phyloP scores from a whole-genome alignment of 2,113 vertebrate genomes.

The Cebus imitator region DNA sequence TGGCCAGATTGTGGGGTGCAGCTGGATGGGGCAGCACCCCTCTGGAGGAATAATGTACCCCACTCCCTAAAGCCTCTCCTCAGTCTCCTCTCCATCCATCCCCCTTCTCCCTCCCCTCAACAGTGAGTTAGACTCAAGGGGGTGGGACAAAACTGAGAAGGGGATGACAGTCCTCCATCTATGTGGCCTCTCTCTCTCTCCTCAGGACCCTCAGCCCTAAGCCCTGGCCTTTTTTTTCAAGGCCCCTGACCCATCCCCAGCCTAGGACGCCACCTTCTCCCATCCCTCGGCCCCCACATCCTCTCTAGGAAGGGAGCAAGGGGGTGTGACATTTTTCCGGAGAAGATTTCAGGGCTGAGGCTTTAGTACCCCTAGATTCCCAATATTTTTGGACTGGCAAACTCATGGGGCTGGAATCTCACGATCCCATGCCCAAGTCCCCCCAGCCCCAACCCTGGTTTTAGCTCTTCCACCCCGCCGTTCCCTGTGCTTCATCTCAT shows the following conservation, averaged over 20 bases:
- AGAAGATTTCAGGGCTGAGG: slow-evolving; percentile 69
- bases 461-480: neutral
- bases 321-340: neutral
- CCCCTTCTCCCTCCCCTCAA: neutral
- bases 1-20: slow-evolving; percentile 22
- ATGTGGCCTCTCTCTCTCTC: neutral
- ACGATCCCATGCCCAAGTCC: neutral
- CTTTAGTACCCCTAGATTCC: neutral
- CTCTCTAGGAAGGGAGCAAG: neutral
- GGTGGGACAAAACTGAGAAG: neutral
- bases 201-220: neutral
- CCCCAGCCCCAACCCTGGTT: neutral
- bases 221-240: slow-evolving; percentile 20
- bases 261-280: slow-evolving; percentile 76
- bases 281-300: neutral
- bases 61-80: slow-evolving; percentile 4
- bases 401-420: neutral
- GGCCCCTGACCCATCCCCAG: slow-evolving; percentile 5
- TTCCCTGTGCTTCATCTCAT: slow-evolving; percentile 23
- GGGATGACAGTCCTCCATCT: neutral
- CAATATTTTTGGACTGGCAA: neutral
- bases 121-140: slow-evolving; percentile 21
- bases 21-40: neutral
- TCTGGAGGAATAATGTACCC: neutral
- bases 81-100: neutral